phyloP scores from a whole-genome alignment of 2,888 invertebrate species.

The Tenthredo notha region DNA sequence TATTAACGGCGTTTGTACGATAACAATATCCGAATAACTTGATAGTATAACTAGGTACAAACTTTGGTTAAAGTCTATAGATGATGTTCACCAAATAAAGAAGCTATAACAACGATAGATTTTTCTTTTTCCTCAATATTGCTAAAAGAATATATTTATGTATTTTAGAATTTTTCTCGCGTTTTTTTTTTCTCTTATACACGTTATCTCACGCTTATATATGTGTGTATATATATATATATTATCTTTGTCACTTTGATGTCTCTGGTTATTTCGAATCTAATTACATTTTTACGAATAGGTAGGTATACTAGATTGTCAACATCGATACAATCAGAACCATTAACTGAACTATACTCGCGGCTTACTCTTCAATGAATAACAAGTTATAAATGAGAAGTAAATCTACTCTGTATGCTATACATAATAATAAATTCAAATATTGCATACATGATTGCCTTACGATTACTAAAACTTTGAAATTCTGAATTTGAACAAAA shows the following conservation, averaged over 20 bases:
- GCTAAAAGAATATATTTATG: constrained; percentile 45
- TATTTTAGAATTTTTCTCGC: constrained; percentile 4
- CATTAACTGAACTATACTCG: constrained; percentile 7
- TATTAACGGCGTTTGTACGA: background rate
- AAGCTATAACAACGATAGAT: constrained; percentile 24
- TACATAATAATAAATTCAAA: background rate
- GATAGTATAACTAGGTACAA: constrained; percentile 7
- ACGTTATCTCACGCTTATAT: background rate
- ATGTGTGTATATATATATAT: background rate
- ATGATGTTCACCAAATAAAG: constrained; percentile 11
- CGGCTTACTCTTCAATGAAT: background rate
- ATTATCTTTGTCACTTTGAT: constrained; percentile 37
- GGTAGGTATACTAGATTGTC: background rate
- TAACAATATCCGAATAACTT: background rate
- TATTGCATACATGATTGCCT: background rate
- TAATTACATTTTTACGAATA: background rate
- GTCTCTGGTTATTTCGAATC: constrained; percentile 1
- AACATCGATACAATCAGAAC: background rate
- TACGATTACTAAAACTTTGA: background rate
- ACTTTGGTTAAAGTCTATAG: constrained; percentile 18
- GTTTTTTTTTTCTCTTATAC: background rate
- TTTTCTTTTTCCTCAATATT: background rate
- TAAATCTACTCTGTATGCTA: background rate
- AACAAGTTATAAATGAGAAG: background rate
- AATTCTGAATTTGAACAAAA: constrained; percentile 5